Base-by-base conservation (phyloP, 2,888 invertebrate species). In the Macaria liturata region DNA sequence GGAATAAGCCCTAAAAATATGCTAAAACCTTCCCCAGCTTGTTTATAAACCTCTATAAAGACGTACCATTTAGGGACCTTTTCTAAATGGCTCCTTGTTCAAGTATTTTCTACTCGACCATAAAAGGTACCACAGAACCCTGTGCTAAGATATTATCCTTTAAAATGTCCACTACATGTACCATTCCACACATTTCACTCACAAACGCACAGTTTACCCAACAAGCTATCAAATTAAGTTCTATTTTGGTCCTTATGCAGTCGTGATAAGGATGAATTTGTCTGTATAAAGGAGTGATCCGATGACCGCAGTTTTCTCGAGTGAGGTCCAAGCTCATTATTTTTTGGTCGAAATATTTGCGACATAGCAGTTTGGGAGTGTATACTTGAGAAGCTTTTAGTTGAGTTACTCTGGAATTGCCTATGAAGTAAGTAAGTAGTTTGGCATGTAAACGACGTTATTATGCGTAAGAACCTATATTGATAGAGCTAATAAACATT, bases 321-420 rank as follows among this genome's bases (percentile, higher is more conserved):
- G 86, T 83, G 78, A 72, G 86, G 84, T 84, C 80, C 75, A 74
- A 62, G 69, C 76, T 85, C 84, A 83, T 85, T 84, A 85, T 83
- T 83, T 81, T 80, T 79, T 66, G 73, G 80, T 40, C 78, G 74
- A 73, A 80, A 77, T 78, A 77, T 84, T 84, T 80, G 81, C 83
- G 74, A 82, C 81, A 73, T 80, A 79, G 81, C 83, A 72, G 71
- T 84, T 80, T 78, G 75, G 78, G 75, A 70, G 71, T 71, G 68
- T 59, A 66, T 71, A 65, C 74, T 75, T 69, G 59, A 56, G 7
- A 46, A 56, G 61, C 57, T 57, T 56, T 61, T 58, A 54, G 53
- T 59, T 46, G 55, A 56, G 54, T 57, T 56, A 44, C 47, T 43
- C 46, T 59, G 52, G 42, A 49, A 59, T 57, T 48, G 55, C 45